phyloP scores from a whole-genome alignment of 2,113 vertebrate species.

The Phylloscopus trochilus region DNA sequence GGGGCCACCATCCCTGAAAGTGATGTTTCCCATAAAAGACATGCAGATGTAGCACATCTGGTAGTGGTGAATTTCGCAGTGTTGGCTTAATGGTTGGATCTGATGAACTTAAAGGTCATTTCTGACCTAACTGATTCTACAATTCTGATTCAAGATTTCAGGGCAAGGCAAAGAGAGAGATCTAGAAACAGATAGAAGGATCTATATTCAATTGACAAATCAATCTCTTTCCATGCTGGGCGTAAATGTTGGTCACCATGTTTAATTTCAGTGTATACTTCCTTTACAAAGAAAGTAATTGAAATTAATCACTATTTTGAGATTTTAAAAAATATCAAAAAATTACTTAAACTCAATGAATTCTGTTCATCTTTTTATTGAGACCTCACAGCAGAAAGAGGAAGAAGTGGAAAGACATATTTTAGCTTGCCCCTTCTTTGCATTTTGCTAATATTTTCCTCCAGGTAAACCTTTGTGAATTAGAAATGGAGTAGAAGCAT shows the following conservation, averaged over 20 bases:
- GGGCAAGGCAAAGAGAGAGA: fast-evolving
- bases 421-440: background rate
- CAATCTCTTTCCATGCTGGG: background rate
- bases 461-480: background rate
- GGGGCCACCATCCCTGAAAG: background rate
- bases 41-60: fast-evolving
- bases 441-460: background rate
- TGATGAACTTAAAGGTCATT: background rate
- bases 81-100: background rate
- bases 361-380: background rate
- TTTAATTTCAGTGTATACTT: background rate
- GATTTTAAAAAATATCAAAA: background rate
- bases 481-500: background rate
- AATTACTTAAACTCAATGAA: background rate
- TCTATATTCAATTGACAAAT: background rate
- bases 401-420: background rate
- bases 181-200: background rate
- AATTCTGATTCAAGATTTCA: background rate
- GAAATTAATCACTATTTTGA: background rate
- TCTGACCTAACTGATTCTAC: background rate
- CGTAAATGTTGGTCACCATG: background rate
- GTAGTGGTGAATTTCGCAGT: background rate
- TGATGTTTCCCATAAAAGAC: background rate
- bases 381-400: background rate
- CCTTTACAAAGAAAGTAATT: background rate